Base-by-base conservation (phyloP, 2,888 invertebrate genomes). In the Drosophila neotestacea region DNA sequence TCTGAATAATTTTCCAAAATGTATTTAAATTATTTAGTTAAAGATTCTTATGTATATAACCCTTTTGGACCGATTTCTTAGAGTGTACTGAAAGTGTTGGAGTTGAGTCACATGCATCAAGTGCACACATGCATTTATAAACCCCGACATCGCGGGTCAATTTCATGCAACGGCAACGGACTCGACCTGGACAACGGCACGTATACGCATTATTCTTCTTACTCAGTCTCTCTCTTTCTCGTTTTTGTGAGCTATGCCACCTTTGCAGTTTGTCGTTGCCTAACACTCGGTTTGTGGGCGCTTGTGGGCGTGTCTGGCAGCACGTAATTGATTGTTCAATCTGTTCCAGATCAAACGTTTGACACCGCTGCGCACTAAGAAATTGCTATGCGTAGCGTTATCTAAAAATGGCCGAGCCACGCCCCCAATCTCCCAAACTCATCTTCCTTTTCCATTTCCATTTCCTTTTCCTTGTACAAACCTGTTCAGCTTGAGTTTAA, bases 291-390 rank as follows among this genome's bases (percentile, higher is more conserved):
- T 3, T 22, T 22, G 22, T 38, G 50, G 44, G 48, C 44, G 46
- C 27, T 50, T 54, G 66, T 70, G 85, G 82, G 89, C 82, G 83
- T 81, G 82, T 62, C 87, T 80, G 73, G 72, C 80, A 46, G 86
- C 90, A 85, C 84, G 90, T 85, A 85, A 85, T 85, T 85, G 85
- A 85, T 85, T 85, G 89, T 89, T 85, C 85, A 85, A 85, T 89
- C 89, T 85, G 88, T 89, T 89, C 75, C 89, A 88, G 85, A 85
- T 85, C 89, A 88, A 79, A 77, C 77, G 77, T 69, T 84, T 74
- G 79, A 79, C 79, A 76, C 80, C 74, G 55, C 47, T 55, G 41
- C 47, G 38, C 65, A 48, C 60, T 51, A 39, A 68, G 70, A 79
- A 72, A 88, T 83, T 77, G 73, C 75, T 75, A 65, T 71, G 85